Conservation (phyloP, 2,797 vertebrate genomes). For the Lindbergichthys nudifrons region DNA sequence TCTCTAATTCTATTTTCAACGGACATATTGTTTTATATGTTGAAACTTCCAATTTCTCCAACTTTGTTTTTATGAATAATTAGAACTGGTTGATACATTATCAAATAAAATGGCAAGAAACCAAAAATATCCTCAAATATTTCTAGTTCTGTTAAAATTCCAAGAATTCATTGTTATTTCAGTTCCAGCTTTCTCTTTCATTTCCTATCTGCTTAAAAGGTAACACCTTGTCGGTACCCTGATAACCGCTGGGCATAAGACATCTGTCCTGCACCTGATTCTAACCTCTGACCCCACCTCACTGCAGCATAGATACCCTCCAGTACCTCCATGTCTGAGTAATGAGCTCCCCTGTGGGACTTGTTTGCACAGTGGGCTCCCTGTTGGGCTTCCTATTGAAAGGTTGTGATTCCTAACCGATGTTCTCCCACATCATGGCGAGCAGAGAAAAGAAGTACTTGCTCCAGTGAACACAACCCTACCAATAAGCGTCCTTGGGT, state of each 20-base stretch:
- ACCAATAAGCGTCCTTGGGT: too few species aligned
- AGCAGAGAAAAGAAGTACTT: too few species aligned
- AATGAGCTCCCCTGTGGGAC: conserved; percentile 1
- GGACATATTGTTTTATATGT: neutral
- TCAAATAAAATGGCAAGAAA: neutral
- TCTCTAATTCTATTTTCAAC: too few species aligned
- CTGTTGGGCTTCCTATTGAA: too few species aligned
- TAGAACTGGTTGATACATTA: neutral
- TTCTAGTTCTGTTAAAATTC: neutral
- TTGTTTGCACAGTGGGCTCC: neutral
- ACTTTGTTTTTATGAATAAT: neutral
- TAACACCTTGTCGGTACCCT: too few species aligned
- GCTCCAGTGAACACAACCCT: too few species aligned
- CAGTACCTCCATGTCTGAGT: neutral
- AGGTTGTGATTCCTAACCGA: too few species aligned
- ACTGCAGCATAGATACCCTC: neutral
- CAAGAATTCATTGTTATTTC: neutral
- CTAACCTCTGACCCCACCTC: neutral
- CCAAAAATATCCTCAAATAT: neutral
- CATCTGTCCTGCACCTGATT: conserved; percentile 5
- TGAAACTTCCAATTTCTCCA: neutral
- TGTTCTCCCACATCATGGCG: too few species aligned
- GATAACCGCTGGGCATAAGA: neutral
- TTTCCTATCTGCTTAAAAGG: too few species aligned
- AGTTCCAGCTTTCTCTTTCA: too few species aligned